Conservation (phyloP, 2,888 invertebrate species). For the Tortrix viridana region DNA sequence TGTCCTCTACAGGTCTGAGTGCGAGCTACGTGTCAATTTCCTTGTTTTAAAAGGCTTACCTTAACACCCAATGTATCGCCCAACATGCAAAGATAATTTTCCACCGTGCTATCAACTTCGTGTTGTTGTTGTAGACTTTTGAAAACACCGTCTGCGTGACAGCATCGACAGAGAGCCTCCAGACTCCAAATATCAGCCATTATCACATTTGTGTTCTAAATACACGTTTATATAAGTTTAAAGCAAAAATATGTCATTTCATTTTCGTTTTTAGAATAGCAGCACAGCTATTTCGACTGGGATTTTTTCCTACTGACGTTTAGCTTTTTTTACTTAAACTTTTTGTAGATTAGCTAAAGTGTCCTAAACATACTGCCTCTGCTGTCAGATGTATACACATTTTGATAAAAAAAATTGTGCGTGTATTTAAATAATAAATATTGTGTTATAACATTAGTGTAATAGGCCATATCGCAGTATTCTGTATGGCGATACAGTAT, state of each 20-base stretch:
- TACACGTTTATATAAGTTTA: not conserved
- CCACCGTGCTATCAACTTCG: conserved; percentile 20
- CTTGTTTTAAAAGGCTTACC: conserved; percentile 34
- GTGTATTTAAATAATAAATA: no score
- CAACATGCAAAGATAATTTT: conserved; percentile 42
- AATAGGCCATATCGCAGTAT: no score
- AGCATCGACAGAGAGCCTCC: conserved; percentile 44
- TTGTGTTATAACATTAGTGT: no score
- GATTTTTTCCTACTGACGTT: not conserved
- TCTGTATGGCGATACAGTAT: no score
- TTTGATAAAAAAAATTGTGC: no score
- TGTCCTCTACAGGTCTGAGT: not conserved
- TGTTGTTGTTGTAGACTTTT: conserved; percentile 38
- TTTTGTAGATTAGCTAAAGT: no score
- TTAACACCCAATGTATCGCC: conserved; percentile 40
- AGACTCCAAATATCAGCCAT: conserved; percentile 45
- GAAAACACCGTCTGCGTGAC: conserved; percentile 44
- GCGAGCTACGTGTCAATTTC: not conserved
- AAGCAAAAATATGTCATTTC: not conserved
- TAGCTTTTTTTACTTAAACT: no score
- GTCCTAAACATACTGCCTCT: no score
- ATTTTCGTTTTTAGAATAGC: not conserved
- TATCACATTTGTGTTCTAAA: not conserved
- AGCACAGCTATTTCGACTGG: not conserved
- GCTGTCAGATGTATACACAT: no score